Conservation (phyloP, 2,113 vertebrate genomes). For the mouse (Mus musculus) region DNA sequence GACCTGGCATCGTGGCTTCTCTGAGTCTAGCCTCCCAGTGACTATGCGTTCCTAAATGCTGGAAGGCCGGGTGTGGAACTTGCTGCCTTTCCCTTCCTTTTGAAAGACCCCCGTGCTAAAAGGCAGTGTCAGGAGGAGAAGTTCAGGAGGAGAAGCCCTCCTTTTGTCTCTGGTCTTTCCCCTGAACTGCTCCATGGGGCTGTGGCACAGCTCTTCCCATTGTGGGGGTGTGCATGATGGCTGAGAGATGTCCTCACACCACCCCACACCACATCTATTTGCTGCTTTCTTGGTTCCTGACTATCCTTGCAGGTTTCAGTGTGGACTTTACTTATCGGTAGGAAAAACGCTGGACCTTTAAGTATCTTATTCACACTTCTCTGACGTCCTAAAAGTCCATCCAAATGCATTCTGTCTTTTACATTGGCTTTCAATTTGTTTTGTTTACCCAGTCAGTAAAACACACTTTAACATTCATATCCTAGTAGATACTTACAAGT, state of each 20-base stretch:
- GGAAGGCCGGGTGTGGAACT: neutral
- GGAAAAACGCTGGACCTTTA: conserved; percentile 24
- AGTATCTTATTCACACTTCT: neutral
- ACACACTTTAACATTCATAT: neutral
- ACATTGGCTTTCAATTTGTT: neutral
- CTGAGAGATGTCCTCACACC: neutral
- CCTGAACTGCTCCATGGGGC: neutral
- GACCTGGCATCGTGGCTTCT: neutral
- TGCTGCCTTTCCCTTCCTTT: neutral
- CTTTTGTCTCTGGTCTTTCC: neutral
- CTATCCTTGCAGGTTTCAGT: neutral
- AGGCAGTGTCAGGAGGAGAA: neutral
- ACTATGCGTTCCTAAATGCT: neutral
- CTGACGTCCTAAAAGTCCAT: conserved; percentile 6
- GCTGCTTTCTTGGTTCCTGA: neutral
- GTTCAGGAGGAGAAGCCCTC: neutral
- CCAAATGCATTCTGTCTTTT: neutral
- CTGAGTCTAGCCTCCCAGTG: neutral
- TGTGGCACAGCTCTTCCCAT: neutral
- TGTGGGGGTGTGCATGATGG: neutral
- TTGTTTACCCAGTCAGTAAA: neutral
- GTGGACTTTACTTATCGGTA: neutral
- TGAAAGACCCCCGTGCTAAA: neutral
- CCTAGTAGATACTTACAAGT: neutral
- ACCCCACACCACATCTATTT: neutral